Evolutionary conservation across 2,888 invertebrate genomes (phyloP), one percentile per base, ranked within the genome.

Genomic region (Clitarchus hookeri): DNA sequence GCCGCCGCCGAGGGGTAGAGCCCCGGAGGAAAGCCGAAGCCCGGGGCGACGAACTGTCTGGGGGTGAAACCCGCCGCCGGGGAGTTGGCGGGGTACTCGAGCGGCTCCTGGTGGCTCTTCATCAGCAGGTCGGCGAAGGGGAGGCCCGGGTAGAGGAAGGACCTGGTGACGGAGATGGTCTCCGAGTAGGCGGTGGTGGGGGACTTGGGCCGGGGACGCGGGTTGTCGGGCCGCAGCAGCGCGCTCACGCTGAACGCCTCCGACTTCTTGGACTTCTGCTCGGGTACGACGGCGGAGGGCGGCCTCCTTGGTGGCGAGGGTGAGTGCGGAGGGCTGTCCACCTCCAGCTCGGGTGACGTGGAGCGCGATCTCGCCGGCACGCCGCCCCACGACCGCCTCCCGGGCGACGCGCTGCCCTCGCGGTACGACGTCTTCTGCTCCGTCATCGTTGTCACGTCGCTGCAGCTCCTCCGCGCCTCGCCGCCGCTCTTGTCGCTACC

Each of bases 221-320:
- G 96, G 80, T 96, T 95, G 90, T 97, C 97, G 86, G 97, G 96
- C 91, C 96, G 93, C 84, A 97, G 91, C 65, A 97, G 92, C 0
- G 97, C 97, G 88, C 96, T 96, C 79, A 97, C 97, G 86, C 96
- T 96, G 91, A 97, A 97, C 44, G 96, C 94, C 92, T 97, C 97
- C 23, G 96, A 96, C 92, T 95, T 94, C 91, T 96, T 96, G 16
- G 93, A 92, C 13, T 91, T 91, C 53, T 36, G 36, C 36, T 36
- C 36, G 36, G 36, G 2, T 1, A 36, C 36, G 36, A 65, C 65
- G 27, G 44, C 84, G 82, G 36, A 79, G 82, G 36, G 82, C 44
- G 19, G 36, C 16, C 36, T 26, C 82, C 82, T 19, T 2, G 65
- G 65, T 19, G 86, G 19, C 87, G 87, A 53, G 85, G 86, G 85